These are phyloP conservation scores for Phataginus tricuspis DNA, from an alignment of 2,797 vertebrate genomes.

Conservation along the genomic window DNA sequence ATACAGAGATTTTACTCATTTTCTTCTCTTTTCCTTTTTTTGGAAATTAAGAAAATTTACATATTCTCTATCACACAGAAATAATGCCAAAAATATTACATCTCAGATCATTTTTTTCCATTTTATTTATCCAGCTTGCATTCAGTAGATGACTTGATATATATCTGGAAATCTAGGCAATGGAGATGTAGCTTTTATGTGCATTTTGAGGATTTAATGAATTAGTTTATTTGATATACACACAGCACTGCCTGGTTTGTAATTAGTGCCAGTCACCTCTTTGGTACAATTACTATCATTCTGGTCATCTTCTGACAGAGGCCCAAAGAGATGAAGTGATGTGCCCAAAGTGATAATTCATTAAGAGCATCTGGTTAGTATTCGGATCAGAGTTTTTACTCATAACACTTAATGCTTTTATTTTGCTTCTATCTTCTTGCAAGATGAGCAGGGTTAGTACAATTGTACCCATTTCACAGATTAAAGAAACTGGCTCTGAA, in stretches of 20 bases:
- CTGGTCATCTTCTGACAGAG: background rate
- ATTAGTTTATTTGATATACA: slow-evolving; percentile 21
- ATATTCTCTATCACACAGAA: background rate
- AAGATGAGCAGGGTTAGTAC: background rate
- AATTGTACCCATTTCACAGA: background rate
- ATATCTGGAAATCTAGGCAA: background rate
- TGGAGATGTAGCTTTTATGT: background rate
- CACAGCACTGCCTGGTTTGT: background rate
- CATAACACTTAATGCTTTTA: background rate
- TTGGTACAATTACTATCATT: background rate
- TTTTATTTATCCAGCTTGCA: background rate
- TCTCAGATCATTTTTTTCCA: background rate
- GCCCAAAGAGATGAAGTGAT: background rate
- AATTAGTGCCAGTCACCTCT: background rate
- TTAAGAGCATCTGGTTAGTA: background rate
- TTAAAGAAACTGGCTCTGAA: background rate
- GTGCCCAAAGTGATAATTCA: background rate
- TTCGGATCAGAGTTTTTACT: background rate
- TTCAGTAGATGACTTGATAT: background rate
- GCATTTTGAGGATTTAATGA: background rate
- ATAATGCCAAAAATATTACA: background rate
- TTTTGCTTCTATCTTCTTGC: background rate
- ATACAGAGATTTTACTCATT: background rate
- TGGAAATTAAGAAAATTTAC: background rate
- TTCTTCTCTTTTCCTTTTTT: background rate